Percentiles rank a stretch among this genome's conserved stretches.
Conservation (phyloP, 2,113 vertebrate species). For the Xenotilapia flavipinnis region DNA sequence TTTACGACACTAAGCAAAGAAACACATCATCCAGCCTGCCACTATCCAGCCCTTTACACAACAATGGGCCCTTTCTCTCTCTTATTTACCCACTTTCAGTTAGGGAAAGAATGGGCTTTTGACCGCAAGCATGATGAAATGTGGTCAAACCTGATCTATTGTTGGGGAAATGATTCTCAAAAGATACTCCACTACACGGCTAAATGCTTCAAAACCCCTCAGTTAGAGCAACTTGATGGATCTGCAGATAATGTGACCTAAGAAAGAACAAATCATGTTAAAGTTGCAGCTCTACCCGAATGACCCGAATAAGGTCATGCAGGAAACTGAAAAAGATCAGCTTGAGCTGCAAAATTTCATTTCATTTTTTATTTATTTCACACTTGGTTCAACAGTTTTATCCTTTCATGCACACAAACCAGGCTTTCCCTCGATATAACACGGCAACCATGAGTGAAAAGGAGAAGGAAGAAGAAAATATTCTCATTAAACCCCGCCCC, state of each 20-base stretch:
- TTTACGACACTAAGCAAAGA: slow-evolving; percentile 62
- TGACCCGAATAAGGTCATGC: not conserved
- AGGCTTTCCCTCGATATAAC: not conserved
- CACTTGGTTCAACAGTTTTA: not conserved
- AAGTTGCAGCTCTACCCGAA: not conserved
- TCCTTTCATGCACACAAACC: not conserved
- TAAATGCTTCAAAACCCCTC: not conserved
- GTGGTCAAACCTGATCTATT: slow-evolving; percentile 65
- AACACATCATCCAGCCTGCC: slow-evolving; percentile 72
- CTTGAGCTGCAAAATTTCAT: not conserved
- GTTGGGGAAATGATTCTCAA: slow-evolving; percentile 41
- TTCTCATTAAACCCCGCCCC: not conserved
- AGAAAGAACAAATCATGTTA: not conserved
- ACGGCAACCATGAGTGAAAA: not conserved
- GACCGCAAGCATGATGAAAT: slow-evolving; percentile 59
- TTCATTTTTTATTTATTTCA: not conserved
- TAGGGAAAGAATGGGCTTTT: slow-evolving; percentile 59
- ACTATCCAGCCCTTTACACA: slow-evolving; percentile 67
- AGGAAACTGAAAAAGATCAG: not conserved
- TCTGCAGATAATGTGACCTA: slow-evolving; percentile 22
- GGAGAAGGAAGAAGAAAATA: not conserved
- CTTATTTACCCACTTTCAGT: slow-evolving; percentile 62
- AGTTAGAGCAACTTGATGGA: slow-evolving; percentile 34
- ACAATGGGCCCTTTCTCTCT: slow-evolving; percentile 75
- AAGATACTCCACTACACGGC: not conserved